Evolutionary conservation across 2,888 invertebrate genomes (phyloP), one percentile per base, ranked within the genome.

Genomic region (Euproctis similis): DNA sequence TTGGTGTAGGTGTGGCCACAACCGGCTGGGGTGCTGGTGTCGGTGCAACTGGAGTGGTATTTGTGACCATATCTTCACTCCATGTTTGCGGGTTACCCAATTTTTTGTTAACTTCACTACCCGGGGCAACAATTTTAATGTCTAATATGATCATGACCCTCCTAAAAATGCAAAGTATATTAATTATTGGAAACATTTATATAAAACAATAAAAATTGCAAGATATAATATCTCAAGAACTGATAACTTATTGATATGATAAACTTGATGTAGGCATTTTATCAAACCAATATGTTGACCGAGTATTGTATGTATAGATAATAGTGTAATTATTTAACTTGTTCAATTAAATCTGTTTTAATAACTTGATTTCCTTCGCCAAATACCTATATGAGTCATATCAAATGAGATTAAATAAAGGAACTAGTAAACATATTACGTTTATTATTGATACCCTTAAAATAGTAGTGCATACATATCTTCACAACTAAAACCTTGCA

Each of bases 121-220:
- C 97, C 12, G 89, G 80, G 21, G 87, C 87, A 12, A 96, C 42
- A 6, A 96, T 88, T 12, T 90, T 90, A 24, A 96, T 53, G 32
- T 92, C 94, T 36, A 96, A 68, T 28, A 97, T 89, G 3, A 97
- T 92, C 72, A 97, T 87, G 0, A 97, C 93, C 30, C 92, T 88
- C 56, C 95, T 96, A n/a, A 34, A 73, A 71, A 6, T 13, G 5
- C 6, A 3, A 17, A n/a, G n/a, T n/a, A n/a, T n/a, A n/a, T n/a
- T n/a, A n/a, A n/a, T n/a, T n/a, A n/a, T n/a, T n/a, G n/a, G n/a
- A n/a, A n/a, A n/a, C n/a, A n/a, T n/a, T n/a, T n/a, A n/a, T n/a
- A n/a, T n/a, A n/a, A n/a, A n/a, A n/a, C n/a, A n/a, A n/a, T n/a
- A n/a, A n/a, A n/a, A n/a, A n/a, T n/a, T n/a, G n/a, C n/a, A n/a